A percentile compares a stretch with the other conserved stretches of the same genome.
Evolutionary conservation across 2,888 invertebrate genomes (phyloP).

Genomic region (Napeogenes inachia): DNA sequence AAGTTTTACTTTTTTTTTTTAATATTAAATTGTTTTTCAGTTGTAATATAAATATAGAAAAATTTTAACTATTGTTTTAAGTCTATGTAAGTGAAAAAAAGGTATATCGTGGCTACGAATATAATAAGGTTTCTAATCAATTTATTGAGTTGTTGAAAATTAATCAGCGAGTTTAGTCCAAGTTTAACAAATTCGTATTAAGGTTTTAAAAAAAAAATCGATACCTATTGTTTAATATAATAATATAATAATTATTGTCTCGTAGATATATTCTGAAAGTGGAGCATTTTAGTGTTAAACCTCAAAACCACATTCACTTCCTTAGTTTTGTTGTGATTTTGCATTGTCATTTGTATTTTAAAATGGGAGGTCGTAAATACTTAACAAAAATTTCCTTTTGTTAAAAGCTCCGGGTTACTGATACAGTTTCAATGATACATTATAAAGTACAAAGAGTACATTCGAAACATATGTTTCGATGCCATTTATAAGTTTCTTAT

Average conservation of each 20-base stretch:
- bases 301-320: constrained; percentile 58
- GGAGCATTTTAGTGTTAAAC: constrained; percentile 42
- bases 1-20: neutral
- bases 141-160: no score
- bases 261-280: constrained; percentile 13
- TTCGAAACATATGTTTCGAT: constrained; percentile 5
- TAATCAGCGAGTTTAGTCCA: no score
- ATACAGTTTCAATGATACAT: constrained; percentile 18
- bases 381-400: constrained; percentile 24
- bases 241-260: neutral
- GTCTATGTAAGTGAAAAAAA: no score
- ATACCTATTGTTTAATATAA: neutral
- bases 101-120: no score
- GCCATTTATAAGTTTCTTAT: constrained; percentile 8
- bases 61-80: no score
- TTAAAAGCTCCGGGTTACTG: constrained; percentile 13
- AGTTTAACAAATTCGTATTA: no score
- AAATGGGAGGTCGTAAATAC: constrained; percentile 18
- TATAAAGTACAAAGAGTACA: constrained; percentile 16
- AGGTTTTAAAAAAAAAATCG: no score
- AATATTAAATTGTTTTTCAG: neutral
- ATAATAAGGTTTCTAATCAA: no score
- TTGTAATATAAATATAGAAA: no score
- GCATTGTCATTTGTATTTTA: constrained; percentile 36
- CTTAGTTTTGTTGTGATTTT: constrained; percentile 61